Conservation (phyloP, 2,888 invertebrate species). For the Trachelus tabidus region DNA sequence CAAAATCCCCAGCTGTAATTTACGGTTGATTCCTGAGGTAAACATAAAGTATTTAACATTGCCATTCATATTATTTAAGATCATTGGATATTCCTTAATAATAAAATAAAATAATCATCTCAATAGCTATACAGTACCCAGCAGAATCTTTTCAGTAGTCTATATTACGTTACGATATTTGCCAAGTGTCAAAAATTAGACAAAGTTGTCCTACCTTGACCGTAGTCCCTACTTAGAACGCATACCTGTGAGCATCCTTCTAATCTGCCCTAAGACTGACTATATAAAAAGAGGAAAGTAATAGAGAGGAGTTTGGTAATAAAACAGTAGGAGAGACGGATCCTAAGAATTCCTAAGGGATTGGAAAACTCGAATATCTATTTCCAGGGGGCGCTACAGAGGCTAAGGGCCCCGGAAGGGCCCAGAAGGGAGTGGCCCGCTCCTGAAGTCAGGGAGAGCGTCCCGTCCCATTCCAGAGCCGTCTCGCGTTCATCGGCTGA, state of each 20-base stretch:
- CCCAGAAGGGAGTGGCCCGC: conserved; percentile 21
- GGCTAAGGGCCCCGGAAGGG: conserved; percentile 19
- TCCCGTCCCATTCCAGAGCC: conserved; percentile 30
- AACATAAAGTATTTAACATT: background rate
- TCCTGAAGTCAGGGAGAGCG: conserved; percentile 25
- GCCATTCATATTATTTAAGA: background rate
- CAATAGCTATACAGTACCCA: background rate
- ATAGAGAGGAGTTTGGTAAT: background rate
- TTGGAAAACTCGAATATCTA: background rate
- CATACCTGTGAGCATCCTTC: background rate
- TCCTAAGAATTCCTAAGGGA: background rate
- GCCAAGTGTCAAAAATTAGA: too few species aligned
- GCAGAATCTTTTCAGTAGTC: background rate
- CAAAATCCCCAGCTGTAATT: background rate
- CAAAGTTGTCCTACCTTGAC: background rate
- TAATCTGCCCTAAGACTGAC: background rate
- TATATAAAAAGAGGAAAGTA: background rate
- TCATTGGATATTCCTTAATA: background rate
- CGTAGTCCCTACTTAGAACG: background rate
- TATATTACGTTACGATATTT: background rate
- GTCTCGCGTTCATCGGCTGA: conserved; percentile 41
- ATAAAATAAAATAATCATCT: background rate
- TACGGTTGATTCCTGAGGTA: background rate
- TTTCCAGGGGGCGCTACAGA: conserved; percentile 3
- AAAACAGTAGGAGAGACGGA: background rate